These are phyloP conservation scores for Atopsyche davidsoni DNA, from an alignment of 1,140 invertebrate species.

Conservation along the genomic window DNA sequence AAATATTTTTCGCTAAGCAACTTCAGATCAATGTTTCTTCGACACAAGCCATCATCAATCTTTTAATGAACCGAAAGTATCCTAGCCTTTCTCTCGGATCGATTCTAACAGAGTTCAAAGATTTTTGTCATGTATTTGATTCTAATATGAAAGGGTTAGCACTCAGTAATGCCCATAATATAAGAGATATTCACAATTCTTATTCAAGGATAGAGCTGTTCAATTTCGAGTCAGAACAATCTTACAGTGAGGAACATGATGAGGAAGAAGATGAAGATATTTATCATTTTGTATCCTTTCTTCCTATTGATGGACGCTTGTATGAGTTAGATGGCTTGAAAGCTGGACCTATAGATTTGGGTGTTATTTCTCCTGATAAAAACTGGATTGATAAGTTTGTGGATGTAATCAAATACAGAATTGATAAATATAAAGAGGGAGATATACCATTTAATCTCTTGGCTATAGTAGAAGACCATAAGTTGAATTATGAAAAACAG, in stretches of 20 bases:
- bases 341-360: constrained; percentile 88
- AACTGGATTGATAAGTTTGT: constrained; percentile 90
- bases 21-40: constrained; percentile 99
- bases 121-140: constrained; percentile 92
- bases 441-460: constrained; percentile 99
- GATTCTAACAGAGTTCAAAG: constrained; percentile 86
- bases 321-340: constrained; percentile 97
- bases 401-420: constrained; percentile 90
- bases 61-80: constrained; percentile 88
- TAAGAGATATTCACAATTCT: constrained; percentile 94
- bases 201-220: constrained; percentile 94
- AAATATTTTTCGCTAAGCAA: constrained; percentile 99
- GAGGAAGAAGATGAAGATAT: constrained; percentile 85
- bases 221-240: constrained; percentile 81
- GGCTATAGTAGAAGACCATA: constrained; percentile 91
- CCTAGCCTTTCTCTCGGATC: constrained; percentile 78
- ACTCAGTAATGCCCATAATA: constrained; percentile 91
- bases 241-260: too few relatives aligned
- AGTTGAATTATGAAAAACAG: constrained; percentile 76
- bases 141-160: constrained; percentile 91
- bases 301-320: constrained; percentile 89
- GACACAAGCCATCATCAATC: constrained; percentile 94
- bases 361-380: constrained; percentile 65
- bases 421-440: constrained; percentile 92
- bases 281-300: constrained; percentile 94